Percentiles rank a stretch among this genome's conserved stretches.
Evolutionary conservation across 2,797 vertebrate species (phyloP).

Genomic region (Coccyzus lansbergi): DNA sequence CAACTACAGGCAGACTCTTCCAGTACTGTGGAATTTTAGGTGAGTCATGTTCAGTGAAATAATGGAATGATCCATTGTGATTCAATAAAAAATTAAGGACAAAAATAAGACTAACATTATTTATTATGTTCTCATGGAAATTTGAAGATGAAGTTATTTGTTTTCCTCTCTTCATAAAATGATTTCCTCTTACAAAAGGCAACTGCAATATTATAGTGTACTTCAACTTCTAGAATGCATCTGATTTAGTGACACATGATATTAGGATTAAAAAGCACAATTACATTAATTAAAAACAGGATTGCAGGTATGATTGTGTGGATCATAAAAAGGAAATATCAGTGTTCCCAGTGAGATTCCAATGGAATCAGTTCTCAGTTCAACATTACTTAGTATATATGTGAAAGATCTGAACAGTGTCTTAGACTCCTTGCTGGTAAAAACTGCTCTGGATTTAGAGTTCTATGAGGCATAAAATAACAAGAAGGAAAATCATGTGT

Average conservation of each 20-base stretch:
- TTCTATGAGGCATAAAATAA: background rate
- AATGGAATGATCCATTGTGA: background rate
- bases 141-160: background rate
- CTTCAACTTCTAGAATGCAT: background rate
- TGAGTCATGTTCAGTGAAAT: background rate
- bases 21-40: background rate
- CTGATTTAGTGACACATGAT: background rate
- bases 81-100: background rate
- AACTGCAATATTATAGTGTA: background rate
- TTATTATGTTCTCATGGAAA: background rate
- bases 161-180: background rate
- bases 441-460: background rate
- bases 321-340: background rate
- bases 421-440: background rate
- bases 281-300: background rate
- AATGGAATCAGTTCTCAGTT: background rate
- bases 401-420: background rate
- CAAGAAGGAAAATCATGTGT: background rate
- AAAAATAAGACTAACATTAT: background rate
- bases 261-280: background rate
- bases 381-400: background rate
- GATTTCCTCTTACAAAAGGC: background rate
- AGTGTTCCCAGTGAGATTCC: background rate
- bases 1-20: background rate
- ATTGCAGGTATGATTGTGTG: background rate